phyloP scores from a whole-genome alignment of 2,797 vertebrate species.

The Paramormyrops hopkinsi region DNA sequence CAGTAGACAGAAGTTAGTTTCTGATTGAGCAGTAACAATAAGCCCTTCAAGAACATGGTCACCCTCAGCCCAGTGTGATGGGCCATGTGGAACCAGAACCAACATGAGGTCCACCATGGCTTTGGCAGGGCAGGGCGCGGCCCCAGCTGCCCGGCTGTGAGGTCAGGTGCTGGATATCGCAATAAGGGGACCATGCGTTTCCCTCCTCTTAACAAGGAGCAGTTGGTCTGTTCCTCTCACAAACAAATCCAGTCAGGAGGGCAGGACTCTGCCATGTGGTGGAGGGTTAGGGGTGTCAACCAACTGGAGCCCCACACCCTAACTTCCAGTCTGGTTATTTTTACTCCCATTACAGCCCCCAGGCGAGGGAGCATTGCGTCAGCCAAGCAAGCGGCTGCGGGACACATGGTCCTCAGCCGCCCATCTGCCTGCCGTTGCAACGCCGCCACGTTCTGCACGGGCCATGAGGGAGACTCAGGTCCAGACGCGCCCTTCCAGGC shows the following conservation, averaged over 20 bases:
- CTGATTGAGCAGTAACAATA: neutral
- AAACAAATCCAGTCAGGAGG: neutral
- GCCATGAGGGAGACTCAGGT: neutral
- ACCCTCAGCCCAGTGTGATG: neutral
- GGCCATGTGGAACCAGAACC: neutral
- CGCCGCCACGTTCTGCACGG: neutral
- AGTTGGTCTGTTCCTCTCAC: neutral
- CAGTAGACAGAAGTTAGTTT: neutral
- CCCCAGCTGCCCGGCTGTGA: neutral
- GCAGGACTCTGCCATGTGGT: neutral
- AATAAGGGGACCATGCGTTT: neutral
- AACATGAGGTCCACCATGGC: neutral
- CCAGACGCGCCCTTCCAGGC: neutral
- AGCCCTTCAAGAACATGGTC: neutral
- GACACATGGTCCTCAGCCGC: neutral
- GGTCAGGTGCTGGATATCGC: neutral
- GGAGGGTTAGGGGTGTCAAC: neutral
- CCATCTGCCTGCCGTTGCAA: neutral
- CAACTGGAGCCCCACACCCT: neutral
- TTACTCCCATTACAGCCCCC: neutral
- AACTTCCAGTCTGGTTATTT: neutral
- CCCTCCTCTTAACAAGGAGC: neutral
- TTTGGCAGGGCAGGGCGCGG: neutral
- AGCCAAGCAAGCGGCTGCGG: neutral
- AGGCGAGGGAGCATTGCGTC: neutral